Conservation (phyloP, 2,888 invertebrate genomes). For the Macaria liturata region DNA sequence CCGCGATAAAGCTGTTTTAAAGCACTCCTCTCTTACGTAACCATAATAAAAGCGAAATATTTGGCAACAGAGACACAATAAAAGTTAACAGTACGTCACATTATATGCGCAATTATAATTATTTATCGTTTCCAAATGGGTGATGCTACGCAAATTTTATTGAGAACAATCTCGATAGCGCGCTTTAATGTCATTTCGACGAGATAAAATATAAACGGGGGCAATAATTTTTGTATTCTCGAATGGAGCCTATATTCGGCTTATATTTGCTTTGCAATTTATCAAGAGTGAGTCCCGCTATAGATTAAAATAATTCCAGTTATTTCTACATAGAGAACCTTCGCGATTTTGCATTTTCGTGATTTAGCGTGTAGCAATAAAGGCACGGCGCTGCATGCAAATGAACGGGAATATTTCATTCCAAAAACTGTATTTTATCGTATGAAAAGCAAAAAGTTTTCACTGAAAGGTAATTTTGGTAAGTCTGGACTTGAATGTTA, state of each 20-base stretch:
- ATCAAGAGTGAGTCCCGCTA: constrained; percentile 45
- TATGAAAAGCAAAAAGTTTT: constrained; percentile 30
- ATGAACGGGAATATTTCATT: constrained; percentile 37
- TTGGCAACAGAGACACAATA: constrained; percentile 39
- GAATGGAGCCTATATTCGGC: constrained; percentile 67
- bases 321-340: constrained; percentile 52
- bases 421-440: constrained; percentile 34
- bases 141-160: constrained; percentile 68
- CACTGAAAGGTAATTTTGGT: constrained; percentile 29
- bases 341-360: constrained; percentile 51
- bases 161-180: constrained; percentile 77
- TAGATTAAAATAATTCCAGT: constrained; percentile 48
- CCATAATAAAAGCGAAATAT: constrained; percentile 36
- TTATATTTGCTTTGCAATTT: constrained; percentile 63
- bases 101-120: constrained; percentile 69
- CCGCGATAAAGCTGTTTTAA: constrained; percentile 52
- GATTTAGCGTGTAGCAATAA: constrained; percentile 47
- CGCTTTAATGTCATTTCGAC: constrained; percentile 57
- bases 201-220: constrained; percentile 67
- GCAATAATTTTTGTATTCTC: constrained; percentile 69
- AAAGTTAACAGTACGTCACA: constrained; percentile 52
- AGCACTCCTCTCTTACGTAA: constrained; percentile 39
- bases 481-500: constrained; percentile 26
- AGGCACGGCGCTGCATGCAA: constrained; percentile 38
- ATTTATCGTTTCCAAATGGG: constrained; percentile 72